These are phyloP conservation scores for Drosophila kokeensis DNA, from an alignment of 2,888 invertebrate genomes.

Conservation along the genomic window DNA sequence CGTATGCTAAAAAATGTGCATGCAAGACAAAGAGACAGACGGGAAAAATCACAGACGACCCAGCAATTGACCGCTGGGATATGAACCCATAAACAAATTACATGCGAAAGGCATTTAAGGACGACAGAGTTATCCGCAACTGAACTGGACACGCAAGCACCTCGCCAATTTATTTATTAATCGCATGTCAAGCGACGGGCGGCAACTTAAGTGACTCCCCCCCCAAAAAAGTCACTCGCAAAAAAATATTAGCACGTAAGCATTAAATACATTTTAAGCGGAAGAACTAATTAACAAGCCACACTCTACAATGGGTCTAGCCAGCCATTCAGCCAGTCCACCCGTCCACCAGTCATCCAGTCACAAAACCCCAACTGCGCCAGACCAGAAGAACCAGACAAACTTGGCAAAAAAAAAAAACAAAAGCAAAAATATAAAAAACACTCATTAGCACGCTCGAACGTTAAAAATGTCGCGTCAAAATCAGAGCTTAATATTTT, in stretches of 20 bases:
- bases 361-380: conserved; percentile 10
- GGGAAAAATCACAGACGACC: conserved; percentile 80
- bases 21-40: conserved; percentile 24
- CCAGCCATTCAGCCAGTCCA: conserved; percentile 6
- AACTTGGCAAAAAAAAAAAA: conserved; percentile 36
- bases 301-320: conserved; percentile 6
- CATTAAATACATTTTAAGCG: conserved; percentile 74
- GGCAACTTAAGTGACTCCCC: conserved; percentile 15
- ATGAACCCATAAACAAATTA: conserved; percentile 83
- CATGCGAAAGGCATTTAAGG: conserved; percentile 67
- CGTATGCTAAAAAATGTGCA: conserved; percentile 23
- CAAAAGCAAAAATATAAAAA: neutral
- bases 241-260: conserved; percentile 72
- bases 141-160: conserved; percentile 62
- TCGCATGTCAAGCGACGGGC: conserved; percentile 73
- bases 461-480: conserved; percentile 80
- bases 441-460: conserved; percentile 80
- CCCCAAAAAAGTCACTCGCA: conserved; percentile 22
- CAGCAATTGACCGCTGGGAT: conserved; percentile 83
- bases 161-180: conserved; percentile 76
- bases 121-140: conserved; percentile 31
- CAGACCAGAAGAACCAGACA: conserved; percentile 31
- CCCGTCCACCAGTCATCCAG: conserved; percentile 11
- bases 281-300: conserved; percentile 77
- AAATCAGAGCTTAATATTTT: conserved; percentile 78